Conservation (phyloP, 2,113 vertebrate genomes). For the Gallinago paraguaiae region DNA sequence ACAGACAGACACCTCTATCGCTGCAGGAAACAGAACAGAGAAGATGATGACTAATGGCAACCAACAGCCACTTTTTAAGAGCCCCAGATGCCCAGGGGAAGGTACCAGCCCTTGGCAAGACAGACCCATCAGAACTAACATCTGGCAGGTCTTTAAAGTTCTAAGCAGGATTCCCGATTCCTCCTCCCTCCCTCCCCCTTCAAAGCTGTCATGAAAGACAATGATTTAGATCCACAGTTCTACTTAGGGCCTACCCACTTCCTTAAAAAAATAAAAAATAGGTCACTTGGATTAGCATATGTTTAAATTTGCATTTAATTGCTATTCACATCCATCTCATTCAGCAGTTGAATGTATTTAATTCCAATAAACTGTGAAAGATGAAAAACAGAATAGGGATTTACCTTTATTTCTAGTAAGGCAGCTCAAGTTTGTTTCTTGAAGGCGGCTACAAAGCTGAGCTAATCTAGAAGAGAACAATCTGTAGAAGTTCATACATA, state of each 20-base stretch:
- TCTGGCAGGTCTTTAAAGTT: not conserved
- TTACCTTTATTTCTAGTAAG: conserved; percentile 67
- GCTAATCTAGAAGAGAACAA: conserved; percentile 42
- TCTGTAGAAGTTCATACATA: conserved; percentile 1
- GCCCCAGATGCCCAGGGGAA: not conserved
- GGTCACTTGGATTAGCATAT: conserved; percentile 51
- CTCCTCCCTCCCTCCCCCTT: not conserved
- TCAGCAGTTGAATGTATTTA: conserved; percentile 60
- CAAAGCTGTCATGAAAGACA: not conserved
- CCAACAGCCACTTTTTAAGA: not conserved
- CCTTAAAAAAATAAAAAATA: not conserved
- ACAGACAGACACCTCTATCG: not conserved
- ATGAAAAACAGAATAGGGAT: conserved; percentile 66
- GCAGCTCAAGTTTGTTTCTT: conserved; percentile 68
- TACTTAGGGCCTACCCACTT: not conserved
- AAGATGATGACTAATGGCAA: not conserved
- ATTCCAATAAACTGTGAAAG: conserved; percentile 72
- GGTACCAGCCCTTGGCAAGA: not conserved
- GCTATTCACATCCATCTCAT: conserved; percentile 73
- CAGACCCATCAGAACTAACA: not conserved
- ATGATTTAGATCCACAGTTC: not conserved
- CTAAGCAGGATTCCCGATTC: not conserved
- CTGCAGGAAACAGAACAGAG: conserved; percentile 6
- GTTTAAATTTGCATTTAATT: conserved; percentile 77
- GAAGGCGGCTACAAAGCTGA: conserved; percentile 60